Base-by-base conservation (phyloP, 2,113 vertebrate species). In the Neolamprologus fasciatus region DNA sequence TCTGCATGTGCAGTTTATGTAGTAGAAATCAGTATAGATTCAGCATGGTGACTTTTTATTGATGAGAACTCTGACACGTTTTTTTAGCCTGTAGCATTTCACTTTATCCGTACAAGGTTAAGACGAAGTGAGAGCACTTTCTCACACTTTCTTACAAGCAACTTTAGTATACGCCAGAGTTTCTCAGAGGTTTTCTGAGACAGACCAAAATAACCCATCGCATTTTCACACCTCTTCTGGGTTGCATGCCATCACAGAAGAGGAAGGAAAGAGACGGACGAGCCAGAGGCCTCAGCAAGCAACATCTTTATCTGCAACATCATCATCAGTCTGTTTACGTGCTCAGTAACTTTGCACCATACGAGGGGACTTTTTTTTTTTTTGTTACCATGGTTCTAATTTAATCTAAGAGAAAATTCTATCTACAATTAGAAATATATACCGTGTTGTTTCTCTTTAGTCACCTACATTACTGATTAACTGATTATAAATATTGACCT, bases 201-300 rank as follows among this genome's bases (percentile, higher is more conserved):
- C 68, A 47, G 80, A 85, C 61, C n/a, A 81, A 90, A 94, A 94
- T 92, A 93, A 85, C 51, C 6, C 28, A 1, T 53, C 13, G 51
- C n/a, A 61, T 90, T 89, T 95, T 95, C 94, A 94, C 94, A 95
- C 91, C 93, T 93, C 61, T 6, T 84, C 84, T 58, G 7, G 8
- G 47, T 57, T 42, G 68, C 82, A 71, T 78, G 89, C 71, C 51
- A 86, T 86, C 84, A 63, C 57, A 86, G 42, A 95, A 86, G 91
- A 94, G 94, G 92, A 96, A 94, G 88, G 88, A 94, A 90, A 85
- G 66, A 76, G 55, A 28, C 8, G 17, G 61, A 58, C 8, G 8
- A 28, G 21, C 42, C 76, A 79, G 66, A 89, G 26, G 63, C 50
- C 79, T 82, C 61, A 86, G 26, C 26, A 63, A 61, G 55, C 85